Percentiles rank a stretch among this genome's conserved stretches.
Conservation (phyloP, 2,113 vertebrate genomes). For the Nyctereutes procyonoides region DNA sequence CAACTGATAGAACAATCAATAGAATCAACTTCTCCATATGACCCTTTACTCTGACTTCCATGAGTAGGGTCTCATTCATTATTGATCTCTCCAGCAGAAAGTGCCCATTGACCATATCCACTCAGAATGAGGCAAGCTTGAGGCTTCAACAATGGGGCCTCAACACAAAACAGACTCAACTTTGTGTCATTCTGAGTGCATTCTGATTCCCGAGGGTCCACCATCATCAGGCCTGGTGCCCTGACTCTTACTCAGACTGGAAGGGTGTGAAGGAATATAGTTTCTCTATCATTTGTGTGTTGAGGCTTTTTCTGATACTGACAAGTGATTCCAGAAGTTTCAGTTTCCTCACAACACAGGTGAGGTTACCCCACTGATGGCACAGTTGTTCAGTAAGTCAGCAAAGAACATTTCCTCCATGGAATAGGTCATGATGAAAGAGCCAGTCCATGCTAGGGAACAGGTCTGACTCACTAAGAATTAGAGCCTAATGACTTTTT, state of each 20-base stretch:
- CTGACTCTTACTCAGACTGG: background rate
- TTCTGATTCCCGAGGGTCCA: background rate
- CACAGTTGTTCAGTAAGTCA: background rate
- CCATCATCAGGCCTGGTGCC: no score
- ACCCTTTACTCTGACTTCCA: background rate
- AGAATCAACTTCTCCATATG: background rate
- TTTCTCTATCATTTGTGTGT: background rate
- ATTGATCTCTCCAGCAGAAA: background rate
- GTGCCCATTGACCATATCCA: background rate
- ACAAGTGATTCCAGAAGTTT: background rate
- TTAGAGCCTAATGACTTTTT: background rate
- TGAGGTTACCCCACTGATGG: background rate
- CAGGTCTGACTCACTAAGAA: background rate
- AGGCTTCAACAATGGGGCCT: background rate
- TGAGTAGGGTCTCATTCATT: background rate
- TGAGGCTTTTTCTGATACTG: background rate
- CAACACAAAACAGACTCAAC: background rate
- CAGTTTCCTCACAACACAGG: background rate
- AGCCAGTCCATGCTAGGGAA: background rate
- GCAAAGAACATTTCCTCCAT: background rate
- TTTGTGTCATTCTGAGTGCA: background rate
- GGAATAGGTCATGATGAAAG: background rate
- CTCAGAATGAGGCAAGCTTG: background rate
- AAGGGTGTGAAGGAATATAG: background rate
- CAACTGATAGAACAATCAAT: background rate